Evolutionary conservation across 2,888 invertebrate species (phyloP), one percentile per base, ranked within the genome.

Genomic region (Ernsta delagoae): DNA sequence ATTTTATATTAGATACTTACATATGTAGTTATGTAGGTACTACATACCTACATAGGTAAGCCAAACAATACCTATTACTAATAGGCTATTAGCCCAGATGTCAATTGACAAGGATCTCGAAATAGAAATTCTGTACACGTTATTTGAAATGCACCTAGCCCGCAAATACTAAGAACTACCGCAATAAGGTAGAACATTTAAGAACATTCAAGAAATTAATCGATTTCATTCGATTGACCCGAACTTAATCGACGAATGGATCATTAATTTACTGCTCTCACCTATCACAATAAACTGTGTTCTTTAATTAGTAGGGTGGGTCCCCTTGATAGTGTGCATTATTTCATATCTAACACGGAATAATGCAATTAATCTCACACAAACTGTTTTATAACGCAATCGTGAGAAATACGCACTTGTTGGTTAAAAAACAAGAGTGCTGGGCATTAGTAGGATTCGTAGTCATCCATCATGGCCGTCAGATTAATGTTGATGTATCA

Each of bases 401-500:
- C 90, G 92, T 93, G 92, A 86, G 92, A 93, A 89, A 79, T 77
- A 76, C 80, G 80, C 92, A 92, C 86, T 90, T 92, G 92, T 79
- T 79, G 72, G 69, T 56, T 75, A 90, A 91, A 92, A 92, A 92
- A 89, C 82, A 83, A 84, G 78, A 77, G 68, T 36, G 59, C 31
- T 12, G 78, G 76, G 77, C 74, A 75, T 75, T 73, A 74, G 74
- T 73, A 73, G 73, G 75, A 78, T 79, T 77, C 75, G 12, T 48
- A 74, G 75, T 83, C 78, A 93, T 92, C 89, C 84, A 90, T 92
- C 92, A 92, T 82, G 72, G 66, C 74, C 73, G 85, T 83, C 85
- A 86, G 88, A 89, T 91, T 90, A 91, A 86, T 88, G 84, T 80
- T 84, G 87, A 87, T 87, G 86, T 85, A 86, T 87, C 60, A 74